Percentiles rank a stretch among this genome's conserved stretches.
Evolutionary conservation across 2,797 vertebrate species (phyloP).

Genomic region (Trachops cirrhosus): DNA sequence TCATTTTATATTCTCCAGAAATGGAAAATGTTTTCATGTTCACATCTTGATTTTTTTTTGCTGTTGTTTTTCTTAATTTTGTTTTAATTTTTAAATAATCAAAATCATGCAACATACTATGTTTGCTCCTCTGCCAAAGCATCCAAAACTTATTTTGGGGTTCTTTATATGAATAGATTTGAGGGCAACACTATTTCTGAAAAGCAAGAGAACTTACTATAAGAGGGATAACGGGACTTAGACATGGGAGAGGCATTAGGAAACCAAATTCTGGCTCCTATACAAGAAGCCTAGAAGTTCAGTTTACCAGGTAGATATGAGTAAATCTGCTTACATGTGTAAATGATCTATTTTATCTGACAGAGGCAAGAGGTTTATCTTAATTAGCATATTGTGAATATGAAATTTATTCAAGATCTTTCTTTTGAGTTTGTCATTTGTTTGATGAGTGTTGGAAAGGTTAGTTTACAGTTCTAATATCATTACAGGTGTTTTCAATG

Average conservation of each 20-base stretch:
- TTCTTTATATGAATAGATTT: neutral
- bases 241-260: neutral
- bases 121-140: neutral
- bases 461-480: neutral
- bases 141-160: neutral
- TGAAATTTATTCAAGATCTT: neutral
- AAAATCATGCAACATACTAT: neutral
- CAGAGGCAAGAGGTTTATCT: neutral
- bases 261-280: neutral
- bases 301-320: neutral
- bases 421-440: neutral
- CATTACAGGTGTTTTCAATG: neutral
- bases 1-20: neutral
- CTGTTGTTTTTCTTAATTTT: neutral
- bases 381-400: neutral
- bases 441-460: neutral
- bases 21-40: neutral
- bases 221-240: neutral
- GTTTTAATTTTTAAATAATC: neutral
- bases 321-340: neutral
- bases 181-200: neutral
- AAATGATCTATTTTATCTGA: neutral
- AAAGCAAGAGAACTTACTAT: neutral
- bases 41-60: neutral
- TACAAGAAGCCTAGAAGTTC: neutral